Percentiles rank a stretch among this genome's conserved stretches.
These are phyloP conservation scores for Myrmecobius fasciatus DNA, from an alignment of 2,113 vertebrate species.

Conservation along the genomic window DNA sequence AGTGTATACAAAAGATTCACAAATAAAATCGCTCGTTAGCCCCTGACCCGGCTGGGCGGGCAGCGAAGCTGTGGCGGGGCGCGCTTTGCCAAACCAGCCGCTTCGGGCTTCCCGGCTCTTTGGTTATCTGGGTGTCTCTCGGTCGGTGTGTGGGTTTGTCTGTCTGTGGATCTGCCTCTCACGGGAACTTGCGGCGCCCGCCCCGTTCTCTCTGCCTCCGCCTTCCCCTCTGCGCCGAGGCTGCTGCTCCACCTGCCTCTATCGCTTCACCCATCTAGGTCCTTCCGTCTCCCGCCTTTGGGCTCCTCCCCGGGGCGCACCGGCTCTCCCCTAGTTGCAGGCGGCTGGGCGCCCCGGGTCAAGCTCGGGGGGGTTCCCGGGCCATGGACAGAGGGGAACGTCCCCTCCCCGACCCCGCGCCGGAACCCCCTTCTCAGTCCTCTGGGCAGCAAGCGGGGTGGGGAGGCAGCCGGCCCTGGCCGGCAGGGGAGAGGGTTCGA, in stretches of 20 bases:
- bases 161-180: constrained; percentile 31
- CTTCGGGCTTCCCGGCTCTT: background rate
- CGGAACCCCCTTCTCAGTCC: background rate
- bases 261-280: constrained; percentile 56
- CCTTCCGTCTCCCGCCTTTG: constrained; percentile 25
- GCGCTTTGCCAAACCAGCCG: background rate
- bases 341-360: constrained; percentile 29
- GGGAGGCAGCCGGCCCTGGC: background rate
- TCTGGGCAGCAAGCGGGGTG: background rate
- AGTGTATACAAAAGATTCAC: background rate
- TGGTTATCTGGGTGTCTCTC: background rate
- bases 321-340: background rate
- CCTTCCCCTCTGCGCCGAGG: constrained; percentile 57
- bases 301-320: constrained; percentile 72
- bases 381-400: background rate
- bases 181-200: constrained; percentile 65
- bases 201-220: constrained; percentile 68
- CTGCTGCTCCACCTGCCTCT: constrained; percentile 74
- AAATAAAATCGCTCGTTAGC: background rate
- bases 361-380: constrained; percentile 7
- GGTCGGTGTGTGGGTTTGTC: background rate
- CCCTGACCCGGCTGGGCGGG: background rate
- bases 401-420: background rate
- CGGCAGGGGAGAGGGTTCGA: background rate
- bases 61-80: background rate